Base-by-base conservation (phyloP, 2,888 invertebrate species). In the Buathra laborator region DNA sequence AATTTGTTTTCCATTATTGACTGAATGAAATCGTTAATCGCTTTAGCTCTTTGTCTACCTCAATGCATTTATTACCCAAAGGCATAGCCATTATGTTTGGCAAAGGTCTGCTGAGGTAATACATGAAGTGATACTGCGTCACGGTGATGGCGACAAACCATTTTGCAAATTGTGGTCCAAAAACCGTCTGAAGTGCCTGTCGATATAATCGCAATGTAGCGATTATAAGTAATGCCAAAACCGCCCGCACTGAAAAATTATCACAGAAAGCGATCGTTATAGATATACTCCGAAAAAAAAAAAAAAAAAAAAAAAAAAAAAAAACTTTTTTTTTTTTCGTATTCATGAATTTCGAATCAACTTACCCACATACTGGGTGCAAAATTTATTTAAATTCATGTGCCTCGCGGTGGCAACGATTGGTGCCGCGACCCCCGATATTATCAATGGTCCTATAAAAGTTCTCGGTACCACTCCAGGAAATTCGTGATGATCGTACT, bases 401-500 rank as follows among this genome's bases (percentile, higher is more conserved):
- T 96, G 93, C 94, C 97, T 95, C 86, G 97, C 94, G 81, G 97
- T 89, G 83, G 95, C 94, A 84, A 97, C 96, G 90, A 97, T 94
- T 19, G 99, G 99, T 77, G 96, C 95, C 4, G 98, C 96, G 62
- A 98, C 89, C 66, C 96, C 93, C 0, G 98, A 97, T 88, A 99
- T 95, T 85, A 97, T 94, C 32, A 99, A 93, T 46, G 99, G 98
- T 29, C 99, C 99, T 82, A 99, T 94, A 94, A 99, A 99, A 43
- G 98, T 97, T 88, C 99, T 96, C 74, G 99, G 99, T 81, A 99
- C 99, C 84, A 99, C 99, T 84, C 99, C 97, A 91, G 99, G 98
- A 95, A 98, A 99, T 93, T 99, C 98, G 94, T 97, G 96, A 94
- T 99, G 99, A 94, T 99, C 99, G 94, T 99, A 99, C 98, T 99